phyloP scores from a whole-genome alignment of 2,888 invertebrate genomes.

The Drosophila paramelanica region DNA sequence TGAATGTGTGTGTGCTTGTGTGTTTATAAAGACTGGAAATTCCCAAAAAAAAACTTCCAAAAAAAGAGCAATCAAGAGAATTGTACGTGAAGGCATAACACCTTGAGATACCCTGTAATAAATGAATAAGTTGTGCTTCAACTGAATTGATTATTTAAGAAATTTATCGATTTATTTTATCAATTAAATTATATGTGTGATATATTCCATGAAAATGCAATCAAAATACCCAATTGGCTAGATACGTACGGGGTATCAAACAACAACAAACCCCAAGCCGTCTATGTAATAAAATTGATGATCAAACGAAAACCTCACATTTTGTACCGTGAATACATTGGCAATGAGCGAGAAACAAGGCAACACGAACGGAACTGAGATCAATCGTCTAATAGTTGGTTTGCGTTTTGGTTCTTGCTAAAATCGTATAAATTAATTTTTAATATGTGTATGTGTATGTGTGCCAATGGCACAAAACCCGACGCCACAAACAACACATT shows the following conservation, averaged over 20 bases:
- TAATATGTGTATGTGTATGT: slow-evolving; percentile 56
- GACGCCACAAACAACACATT: slow-evolving; percentile 27
- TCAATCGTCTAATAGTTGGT: slow-evolving; percentile 61
- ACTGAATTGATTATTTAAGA: no score
- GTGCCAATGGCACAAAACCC: slow-evolving; percentile 3
- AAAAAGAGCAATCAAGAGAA: slow-evolving; percentile 12
- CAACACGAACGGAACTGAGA: slow-evolving; percentile 67
- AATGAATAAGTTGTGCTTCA: no score
- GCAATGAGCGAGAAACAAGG: slow-evolving; percentile 4
- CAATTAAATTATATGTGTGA: no score
- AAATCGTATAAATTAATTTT: slow-evolving; percentile 76
- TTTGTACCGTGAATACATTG: slow-evolving; percentile 40
- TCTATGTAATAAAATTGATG: slow-evolving; percentile 81
- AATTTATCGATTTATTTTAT: no score
- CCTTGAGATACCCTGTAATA: slow-evolving; percentile 30
- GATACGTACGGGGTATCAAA: slow-evolving; percentile 12
- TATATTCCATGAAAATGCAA: no score
- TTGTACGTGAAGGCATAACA: background rate
- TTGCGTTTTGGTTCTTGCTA: slow-evolving; percentile 42
- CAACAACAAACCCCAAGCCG: slow-evolving; percentile 28
- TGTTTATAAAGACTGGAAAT: slow-evolving; percentile 66
- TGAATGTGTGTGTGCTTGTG: slow-evolving; percentile 13
- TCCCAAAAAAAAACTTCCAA: slow-evolving; percentile 42
- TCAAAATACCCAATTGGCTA: background rate
- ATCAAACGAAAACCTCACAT: slow-evolving; percentile 83